These are phyloP conservation scores for Rhinophrynus dorsalis DNA, from an alignment of 2,797 vertebrate genomes.

Conservation along the genomic window DNA sequence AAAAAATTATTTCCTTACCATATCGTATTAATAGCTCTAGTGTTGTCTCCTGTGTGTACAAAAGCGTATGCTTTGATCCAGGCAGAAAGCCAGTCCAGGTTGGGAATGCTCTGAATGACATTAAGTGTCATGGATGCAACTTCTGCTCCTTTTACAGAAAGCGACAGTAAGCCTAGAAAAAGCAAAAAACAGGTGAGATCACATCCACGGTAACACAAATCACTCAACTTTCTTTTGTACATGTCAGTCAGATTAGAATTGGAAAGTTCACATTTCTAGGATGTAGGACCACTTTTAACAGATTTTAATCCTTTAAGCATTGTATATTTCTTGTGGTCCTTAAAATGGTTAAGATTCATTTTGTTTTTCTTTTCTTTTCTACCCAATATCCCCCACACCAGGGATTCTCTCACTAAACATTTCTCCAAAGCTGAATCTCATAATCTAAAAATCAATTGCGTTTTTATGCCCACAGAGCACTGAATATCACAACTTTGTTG, in stretches of 20 bases:
- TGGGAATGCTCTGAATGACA: conserved; percentile 93
- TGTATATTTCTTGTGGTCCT: no score
- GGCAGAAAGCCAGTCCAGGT: conserved; percentile 95
- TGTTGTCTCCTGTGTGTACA: conserved; percentile 93
- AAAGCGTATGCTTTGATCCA: conserved; percentile 98
- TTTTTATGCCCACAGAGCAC: not conserved
- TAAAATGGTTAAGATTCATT: no score
- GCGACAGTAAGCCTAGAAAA: conserved; percentile 84
- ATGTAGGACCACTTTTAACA: no score
- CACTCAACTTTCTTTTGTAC: no score
- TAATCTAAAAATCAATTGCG: not conserved
- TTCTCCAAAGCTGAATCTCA: not conserved
- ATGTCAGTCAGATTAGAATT: no score
- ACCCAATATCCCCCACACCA: no score
- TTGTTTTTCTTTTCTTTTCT: no score
- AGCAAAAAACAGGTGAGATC: conserved; percentile 3
- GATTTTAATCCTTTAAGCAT: no score
- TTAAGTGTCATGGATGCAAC: conserved; percentile 98
- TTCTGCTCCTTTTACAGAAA: conserved; percentile 96
- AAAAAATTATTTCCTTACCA: conserved; percentile 74
- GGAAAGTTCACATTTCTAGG: no score
- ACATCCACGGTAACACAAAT: no score
- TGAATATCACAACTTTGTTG: not conserved
- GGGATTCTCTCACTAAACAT: not conserved
- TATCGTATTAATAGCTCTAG: conserved; percentile 95